A percentile compares a stretch with the other conserved stretches of the same genome.
phyloP scores from a whole-genome alignment of 2,113 vertebrate genomes.

The Fulmarus glacialis region DNA sequence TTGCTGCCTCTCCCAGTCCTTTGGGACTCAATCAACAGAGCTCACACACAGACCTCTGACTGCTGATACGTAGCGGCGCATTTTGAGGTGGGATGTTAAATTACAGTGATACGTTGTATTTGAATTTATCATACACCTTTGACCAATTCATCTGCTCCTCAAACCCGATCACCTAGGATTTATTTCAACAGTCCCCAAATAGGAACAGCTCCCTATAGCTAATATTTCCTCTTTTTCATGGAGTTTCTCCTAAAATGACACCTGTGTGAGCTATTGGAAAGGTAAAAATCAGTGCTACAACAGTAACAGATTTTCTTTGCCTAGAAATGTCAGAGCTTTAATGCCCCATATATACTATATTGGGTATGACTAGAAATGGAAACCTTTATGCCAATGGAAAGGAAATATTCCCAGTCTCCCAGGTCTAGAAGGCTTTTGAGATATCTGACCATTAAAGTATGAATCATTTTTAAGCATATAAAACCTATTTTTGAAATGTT shows the following conservation, averaged over 20 bases:
- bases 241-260: conserved; percentile 23
- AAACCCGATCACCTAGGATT: not conserved
- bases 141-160: conserved; percentile 3
- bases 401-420: not conserved
- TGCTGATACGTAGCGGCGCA: not conserved
- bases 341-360: not conserved
- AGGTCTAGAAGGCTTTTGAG: not conserved
- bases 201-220: not conserved
- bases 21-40: not conserved
- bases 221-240: not conserved
- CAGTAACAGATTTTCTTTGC: conserved; percentile 35
- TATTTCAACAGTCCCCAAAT: not conserved
- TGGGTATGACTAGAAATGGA: not conserved
- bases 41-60: not conserved
- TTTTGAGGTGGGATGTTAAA: not conserved
- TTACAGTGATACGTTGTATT: not conserved
- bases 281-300: not conserved
- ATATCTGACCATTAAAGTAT: not conserved
- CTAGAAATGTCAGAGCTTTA: conserved; percentile 38
- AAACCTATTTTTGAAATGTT: conserved; percentile 25
- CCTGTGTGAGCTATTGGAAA: conserved; percentile 16
- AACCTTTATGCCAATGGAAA: not conserved
- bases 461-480: conserved; percentile 20
- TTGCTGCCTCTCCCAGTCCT: not conserved
- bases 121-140: conserved; percentile 3